Evolutionary conservation across 2,888 invertebrate genomes (phyloP).

Genomic region (Rhyacophila evoluta): DNA sequence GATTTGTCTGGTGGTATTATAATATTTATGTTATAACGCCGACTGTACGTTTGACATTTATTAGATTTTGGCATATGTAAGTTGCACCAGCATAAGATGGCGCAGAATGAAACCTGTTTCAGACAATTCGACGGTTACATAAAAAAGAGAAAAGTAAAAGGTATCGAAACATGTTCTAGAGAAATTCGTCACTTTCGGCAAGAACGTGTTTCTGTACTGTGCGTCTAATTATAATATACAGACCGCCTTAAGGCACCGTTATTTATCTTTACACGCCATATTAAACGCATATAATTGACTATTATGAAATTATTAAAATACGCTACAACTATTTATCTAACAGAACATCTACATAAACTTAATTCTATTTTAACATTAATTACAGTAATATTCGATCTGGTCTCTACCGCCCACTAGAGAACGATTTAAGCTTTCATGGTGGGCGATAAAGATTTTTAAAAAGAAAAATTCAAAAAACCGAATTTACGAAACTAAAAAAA

Average conservation of each 20-base stretch:
- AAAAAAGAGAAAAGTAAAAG: conserved; percentile 24
- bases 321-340: no score
- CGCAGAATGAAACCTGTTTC: not conserved
- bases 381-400: no score
- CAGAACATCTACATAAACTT: no score
- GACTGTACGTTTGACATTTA: no score
- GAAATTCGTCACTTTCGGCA: conserved; percentile 14
- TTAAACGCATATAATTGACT: not conserved
- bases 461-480: no score
- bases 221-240: not conserved
- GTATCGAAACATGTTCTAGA: not conserved
- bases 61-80: not conserved
- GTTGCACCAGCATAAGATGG: not conserved
- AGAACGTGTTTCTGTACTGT: not conserved
- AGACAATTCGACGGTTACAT: not conserved
- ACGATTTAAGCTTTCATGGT: no score
- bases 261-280: not conserved
- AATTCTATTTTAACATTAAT: no score
- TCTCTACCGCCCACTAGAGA: no score
- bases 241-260: not conserved
- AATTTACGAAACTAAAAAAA: no score
- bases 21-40: no score
- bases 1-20: no score
- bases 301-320: not conserved
- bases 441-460: no score